Percentiles rank a stretch among this genome's conserved stretches.
Conservation (phyloP, 64 coral and sea anemone species). For the Porites lutea region DNA sequence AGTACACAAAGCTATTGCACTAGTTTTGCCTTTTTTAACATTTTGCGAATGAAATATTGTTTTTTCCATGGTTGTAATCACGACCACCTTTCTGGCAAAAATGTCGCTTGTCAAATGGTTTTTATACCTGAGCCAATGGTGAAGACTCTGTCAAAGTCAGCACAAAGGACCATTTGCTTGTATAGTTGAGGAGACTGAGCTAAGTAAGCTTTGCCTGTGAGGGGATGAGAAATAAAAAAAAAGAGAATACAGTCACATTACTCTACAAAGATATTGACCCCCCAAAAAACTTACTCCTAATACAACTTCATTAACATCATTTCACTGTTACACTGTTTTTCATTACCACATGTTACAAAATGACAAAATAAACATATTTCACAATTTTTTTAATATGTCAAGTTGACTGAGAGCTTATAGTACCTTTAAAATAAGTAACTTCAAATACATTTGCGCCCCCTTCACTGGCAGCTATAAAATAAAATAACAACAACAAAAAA, state of each 20-base stretch:
- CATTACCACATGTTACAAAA: neutral
- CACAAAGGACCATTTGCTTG: constrained; percentile 97
- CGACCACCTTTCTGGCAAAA: no score
- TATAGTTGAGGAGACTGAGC: constrained; percentile 99
- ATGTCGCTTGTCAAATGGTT: neutral
- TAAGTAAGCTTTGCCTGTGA: constrained; percentile 88
- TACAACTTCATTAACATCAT: no score
- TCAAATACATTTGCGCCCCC: constrained; percentile 99
- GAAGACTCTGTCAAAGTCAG: constrained; percentile 95
- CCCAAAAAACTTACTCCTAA: no score
- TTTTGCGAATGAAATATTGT: no score
- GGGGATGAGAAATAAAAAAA: neutral
- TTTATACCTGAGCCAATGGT: constrained; percentile 91
- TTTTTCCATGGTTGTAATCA: no score
- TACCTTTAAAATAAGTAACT: constrained; percentile 97
- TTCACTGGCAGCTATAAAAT: constrained; percentile 87
- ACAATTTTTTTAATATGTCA: neutral
- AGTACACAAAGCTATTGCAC: no score
- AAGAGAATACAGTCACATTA: neutral
- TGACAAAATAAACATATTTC: no score
- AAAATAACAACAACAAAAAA: neutral
- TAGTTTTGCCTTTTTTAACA: no score
- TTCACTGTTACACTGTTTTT: no score
- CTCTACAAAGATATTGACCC: neutral
- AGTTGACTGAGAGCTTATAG: neutral